phyloP scores from a whole-genome alignment of 2,888 invertebrate genomes.

The Limnephilus rhombicus region DNA sequence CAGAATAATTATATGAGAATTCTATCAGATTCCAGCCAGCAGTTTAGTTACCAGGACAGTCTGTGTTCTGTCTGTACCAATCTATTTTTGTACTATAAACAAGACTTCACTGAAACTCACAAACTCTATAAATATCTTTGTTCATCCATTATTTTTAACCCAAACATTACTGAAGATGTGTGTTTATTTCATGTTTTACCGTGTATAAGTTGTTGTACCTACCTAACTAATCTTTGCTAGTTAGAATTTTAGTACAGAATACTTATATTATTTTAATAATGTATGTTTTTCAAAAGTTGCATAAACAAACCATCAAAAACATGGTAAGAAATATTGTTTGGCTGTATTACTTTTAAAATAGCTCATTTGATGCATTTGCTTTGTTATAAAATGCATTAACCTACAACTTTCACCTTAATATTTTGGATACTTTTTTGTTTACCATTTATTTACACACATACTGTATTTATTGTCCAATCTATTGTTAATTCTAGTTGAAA shows the following conservation, averaged over 20 bases:
- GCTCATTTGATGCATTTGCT: background rate
- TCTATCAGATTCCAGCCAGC: background rate
- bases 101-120: slow-evolving; percentile 30
- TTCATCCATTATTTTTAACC: slow-evolving; percentile 39
- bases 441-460: background rate
- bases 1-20: background rate
- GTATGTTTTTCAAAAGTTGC: slow-evolving; percentile 36
- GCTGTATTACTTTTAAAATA: background rate
- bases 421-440: background rate
- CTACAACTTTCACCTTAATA: background rate
- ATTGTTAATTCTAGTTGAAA: background rate
- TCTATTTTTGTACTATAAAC: slow-evolving; percentile 48
- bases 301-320: background rate
- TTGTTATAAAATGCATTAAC: background rate
- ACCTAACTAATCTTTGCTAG: background rate
- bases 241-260: background rate
- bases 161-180: background rate
- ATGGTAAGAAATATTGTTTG: slow-evolving; percentile 4
- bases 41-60: background rate
- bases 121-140: slow-evolving; percentile 46
- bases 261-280: background rate
- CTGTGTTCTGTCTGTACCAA: background rate
- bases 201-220: background rate
- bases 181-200: slow-evolving; percentile 29
- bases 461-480: background rate